A percentile compares a stretch with the other conserved stretches of the same genome.
Conservation (phyloP, 2,797 vertebrate genomes). For the Acrossocheilus wenchowensis region DNA sequence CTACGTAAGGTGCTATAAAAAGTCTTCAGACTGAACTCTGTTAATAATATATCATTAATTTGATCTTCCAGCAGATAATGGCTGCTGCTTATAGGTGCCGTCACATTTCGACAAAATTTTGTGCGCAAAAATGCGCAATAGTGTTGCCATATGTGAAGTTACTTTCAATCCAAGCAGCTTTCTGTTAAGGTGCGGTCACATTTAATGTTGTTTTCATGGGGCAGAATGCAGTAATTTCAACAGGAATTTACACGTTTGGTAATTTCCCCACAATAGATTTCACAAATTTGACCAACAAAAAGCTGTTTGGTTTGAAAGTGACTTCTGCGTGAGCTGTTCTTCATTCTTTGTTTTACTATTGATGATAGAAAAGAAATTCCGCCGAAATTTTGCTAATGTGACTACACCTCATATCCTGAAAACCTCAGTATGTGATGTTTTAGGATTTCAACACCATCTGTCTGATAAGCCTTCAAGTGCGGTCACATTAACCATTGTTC, state of each 20-base stretch:
- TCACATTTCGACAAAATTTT: not conserved
- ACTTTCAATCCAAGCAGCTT: not conserved
- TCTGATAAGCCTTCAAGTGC: constrained; percentile 43
- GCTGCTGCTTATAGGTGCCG: constrained; percentile 51
- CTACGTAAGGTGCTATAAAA: constrained; percentile 62
- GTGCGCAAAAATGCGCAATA: not conserved
- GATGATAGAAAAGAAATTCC: not conserved
- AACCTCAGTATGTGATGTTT: constrained; percentile 61
- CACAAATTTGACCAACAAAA: not conserved
- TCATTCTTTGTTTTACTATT: not conserved
- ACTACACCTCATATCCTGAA: constrained; percentile 39
- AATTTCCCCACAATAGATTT: not conserved
- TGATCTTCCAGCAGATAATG: constrained; percentile 61
- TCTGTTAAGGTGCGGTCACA: not conserved
- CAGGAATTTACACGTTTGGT: not conserved
- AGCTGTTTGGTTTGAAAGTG: constrained; percentile 7
- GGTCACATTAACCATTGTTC: constrained; percentile 9
- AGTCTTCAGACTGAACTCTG: constrained; percentile 59
- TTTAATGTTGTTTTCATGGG: not conserved
- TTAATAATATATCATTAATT: constrained; percentile 52
- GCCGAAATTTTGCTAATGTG: not conserved
- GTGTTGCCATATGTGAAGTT: not conserved
- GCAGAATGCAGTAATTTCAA: not conserved
- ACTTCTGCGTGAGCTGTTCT: not conserved
- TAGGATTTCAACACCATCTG: constrained; percentile 54